Evolutionary conservation across 2,888 invertebrate genomes (phyloP).

Genomic region (Drosophila helvetica): DNA sequence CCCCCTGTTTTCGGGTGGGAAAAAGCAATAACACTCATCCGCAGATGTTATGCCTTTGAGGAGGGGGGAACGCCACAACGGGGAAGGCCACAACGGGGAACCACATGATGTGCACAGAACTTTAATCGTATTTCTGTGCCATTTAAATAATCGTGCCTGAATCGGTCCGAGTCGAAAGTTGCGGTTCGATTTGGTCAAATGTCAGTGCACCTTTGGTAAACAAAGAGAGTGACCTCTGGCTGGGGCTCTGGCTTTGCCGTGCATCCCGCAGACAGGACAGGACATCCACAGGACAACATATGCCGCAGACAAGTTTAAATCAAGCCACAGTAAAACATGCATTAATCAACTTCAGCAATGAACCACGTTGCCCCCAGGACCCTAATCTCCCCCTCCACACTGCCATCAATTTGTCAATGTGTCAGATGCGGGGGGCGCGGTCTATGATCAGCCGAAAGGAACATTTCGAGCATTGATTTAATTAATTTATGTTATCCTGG

Average conservation of each 20-base stretch:
- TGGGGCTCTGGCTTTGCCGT: background rate
- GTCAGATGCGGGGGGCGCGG: slow-evolving; percentile 38
- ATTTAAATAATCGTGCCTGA: slow-evolving; percentile 32
- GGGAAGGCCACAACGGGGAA: slow-evolving; percentile 1
- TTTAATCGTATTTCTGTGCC: slow-evolving; percentile 38
- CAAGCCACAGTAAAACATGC: slow-evolving; percentile 41
- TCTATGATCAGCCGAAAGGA: slow-evolving; percentile 31
- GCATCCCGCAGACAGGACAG: slow-evolving; percentile 10
- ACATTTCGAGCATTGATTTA: slow-evolving; percentile 70
- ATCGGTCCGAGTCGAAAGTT: slow-evolving; percentile 20
- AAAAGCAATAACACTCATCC: slow-evolving; percentile 58
- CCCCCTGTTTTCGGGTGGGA: slow-evolving; percentile 2
- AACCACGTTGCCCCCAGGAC: slow-evolving; percentile 36
- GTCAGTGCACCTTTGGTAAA: slow-evolving; percentile 45
- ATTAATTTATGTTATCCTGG: slow-evolving; percentile 69
- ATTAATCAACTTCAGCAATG: slow-evolving; percentile 68
- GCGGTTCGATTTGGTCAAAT: slow-evolving; percentile 19
- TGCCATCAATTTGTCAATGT: slow-evolving; percentile 71
- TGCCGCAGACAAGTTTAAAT: slow-evolving; percentile 40
- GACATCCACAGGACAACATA: slow-evolving; percentile 14
- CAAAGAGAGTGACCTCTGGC: slow-evolving; percentile 19
- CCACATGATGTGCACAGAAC: slow-evolving; percentile 31
- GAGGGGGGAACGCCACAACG: background rate
- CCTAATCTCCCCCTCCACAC: slow-evolving; percentile 13
- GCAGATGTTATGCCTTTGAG: slow-evolving; percentile 14